Conservation (phyloP, 2,888 invertebrate species). For the Drosophila pseudotakahashii region DNA sequence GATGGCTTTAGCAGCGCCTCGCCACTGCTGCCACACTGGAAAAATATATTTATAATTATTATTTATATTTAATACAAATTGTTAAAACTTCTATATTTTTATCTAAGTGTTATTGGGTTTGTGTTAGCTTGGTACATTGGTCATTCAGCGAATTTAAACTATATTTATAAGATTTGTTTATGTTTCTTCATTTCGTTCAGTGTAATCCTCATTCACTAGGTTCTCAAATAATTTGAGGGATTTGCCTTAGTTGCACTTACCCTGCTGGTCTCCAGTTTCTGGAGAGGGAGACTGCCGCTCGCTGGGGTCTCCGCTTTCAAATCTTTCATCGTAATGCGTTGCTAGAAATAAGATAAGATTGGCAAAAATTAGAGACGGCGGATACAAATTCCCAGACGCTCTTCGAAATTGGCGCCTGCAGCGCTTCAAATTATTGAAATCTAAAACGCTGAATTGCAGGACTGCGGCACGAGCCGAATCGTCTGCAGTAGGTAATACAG, state of each 20-base stretch:
- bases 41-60: no score
- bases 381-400: constrained; percentile 23
- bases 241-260: constrained; percentile 16
- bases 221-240: not conserved
- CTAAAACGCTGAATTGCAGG: constrained; percentile 21
- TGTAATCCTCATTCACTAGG: not conserved
- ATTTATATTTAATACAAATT: no score
- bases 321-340: constrained; percentile 43
- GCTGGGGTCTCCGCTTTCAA: constrained; percentile 35
- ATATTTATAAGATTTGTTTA: not conserved
- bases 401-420: constrained; percentile 25
- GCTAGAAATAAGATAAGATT: constrained; percentile 4
- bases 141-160: no score
- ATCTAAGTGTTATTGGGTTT: no score
- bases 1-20: constrained; percentile 26
- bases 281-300: constrained; percentile 1
- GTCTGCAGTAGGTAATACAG: not conserved
- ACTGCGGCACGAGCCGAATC: constrained; percentile 2
- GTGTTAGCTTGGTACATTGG: no score
- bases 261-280: constrained; percentile 21
- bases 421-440: constrained; percentile 20
- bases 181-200: not conserved
- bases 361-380: constrained; percentile 4
- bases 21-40: constrained; percentile 17
- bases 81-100: no score